Conservation (phyloP, 37 sponge, comb jelly and placozoan genomes). For the Dysidea cf. avara region DNA sequence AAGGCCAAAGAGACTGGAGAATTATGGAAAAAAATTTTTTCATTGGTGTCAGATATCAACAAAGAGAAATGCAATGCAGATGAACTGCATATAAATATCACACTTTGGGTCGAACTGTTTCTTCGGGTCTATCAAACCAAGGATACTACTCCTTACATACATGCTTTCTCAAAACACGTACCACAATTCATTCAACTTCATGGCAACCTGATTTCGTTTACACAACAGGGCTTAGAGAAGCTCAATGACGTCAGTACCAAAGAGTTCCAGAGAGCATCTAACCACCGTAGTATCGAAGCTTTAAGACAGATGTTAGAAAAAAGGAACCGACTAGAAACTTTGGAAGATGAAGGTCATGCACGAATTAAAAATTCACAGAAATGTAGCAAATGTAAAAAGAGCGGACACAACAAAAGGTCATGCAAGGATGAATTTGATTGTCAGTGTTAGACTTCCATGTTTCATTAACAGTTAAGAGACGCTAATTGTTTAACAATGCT, state of each 20-base stretch:
- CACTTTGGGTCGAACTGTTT: background rate
- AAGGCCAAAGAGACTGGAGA: background rate
- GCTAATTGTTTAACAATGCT: no score
- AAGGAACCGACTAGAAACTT: constrained; percentile 13
- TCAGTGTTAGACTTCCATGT: no score
- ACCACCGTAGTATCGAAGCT: background rate
- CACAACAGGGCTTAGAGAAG: constrained; percentile 36
- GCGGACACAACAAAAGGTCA: constrained; percentile 8
- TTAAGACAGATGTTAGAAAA: constrained; percentile 25
- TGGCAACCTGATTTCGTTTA: constrained; percentile 3
- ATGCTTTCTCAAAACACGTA: background rate
- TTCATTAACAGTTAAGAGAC: no score
- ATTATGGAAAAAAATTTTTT: no score
- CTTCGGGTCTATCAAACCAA: background rate
- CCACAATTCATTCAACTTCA: background rate
- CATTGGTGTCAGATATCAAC: background rate
- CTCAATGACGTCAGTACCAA: constrained; percentile 16
- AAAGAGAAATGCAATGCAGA: background rate
- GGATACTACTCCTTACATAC: background rate
- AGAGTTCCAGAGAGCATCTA: constrained; percentile 7
- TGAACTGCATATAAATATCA: background rate
- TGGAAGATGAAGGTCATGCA: background rate
- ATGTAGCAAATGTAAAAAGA: background rate
- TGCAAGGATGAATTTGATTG: background rate
- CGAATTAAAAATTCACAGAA: background rate